Evolutionary conservation across 2,888 invertebrate species (phyloP).

Genomic region (Morpho deidamia): DNA sequence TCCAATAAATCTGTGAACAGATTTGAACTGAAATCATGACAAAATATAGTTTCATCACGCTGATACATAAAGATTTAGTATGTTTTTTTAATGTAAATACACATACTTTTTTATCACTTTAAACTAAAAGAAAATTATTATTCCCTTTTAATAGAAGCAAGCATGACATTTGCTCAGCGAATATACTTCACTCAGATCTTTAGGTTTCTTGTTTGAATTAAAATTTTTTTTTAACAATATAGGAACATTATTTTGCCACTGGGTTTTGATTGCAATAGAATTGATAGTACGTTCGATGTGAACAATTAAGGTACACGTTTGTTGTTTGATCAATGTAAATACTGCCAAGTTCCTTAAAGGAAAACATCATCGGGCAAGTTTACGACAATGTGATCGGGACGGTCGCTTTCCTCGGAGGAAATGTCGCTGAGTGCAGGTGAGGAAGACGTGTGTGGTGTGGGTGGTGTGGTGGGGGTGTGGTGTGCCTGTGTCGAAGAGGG

Average conservation of each 20-base stretch:
- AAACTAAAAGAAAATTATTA: too few species aligned
- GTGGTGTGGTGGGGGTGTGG: conserved; percentile 41
- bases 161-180: neutral
- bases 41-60: too few species aligned
- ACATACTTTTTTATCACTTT: too few species aligned
- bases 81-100: too few species aligned
- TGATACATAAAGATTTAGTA: too few species aligned
- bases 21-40: too few species aligned
- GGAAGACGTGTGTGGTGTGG: conserved; percentile 17
- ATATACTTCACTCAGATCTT: too few species aligned
- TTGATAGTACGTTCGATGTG: neutral
- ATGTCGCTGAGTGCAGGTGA: conserved; percentile 24
- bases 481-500: conserved; percentile 21
- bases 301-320: neutral
- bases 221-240: neutral
- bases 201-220: too few species aligned
- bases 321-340: neutral
- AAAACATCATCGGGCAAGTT: conserved; percentile 57
- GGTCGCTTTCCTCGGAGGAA: conserved; percentile 25
- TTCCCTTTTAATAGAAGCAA: neutral
- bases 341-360: conserved; percentile 29
- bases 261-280: neutral
- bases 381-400: conserved; percentile 47
- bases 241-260: conserved; percentile 1
- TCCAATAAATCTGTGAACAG: too few species aligned